These are phyloP conservation scores for Myrmophylax atrothorax DNA, from an alignment of 2,113 vertebrate genomes.

Conservation along the genomic window DNA sequence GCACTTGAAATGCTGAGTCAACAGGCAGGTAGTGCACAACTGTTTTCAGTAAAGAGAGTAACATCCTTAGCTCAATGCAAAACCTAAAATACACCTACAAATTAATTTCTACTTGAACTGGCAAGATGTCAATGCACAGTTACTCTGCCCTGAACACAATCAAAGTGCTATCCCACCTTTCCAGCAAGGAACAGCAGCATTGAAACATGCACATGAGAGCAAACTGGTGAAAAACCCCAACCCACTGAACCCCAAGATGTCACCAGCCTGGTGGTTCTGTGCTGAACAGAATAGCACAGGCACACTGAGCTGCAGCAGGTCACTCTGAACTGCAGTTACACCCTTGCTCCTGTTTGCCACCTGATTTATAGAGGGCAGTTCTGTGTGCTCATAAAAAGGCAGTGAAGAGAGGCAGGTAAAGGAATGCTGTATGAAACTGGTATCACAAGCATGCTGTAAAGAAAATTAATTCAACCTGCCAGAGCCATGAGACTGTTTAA, in stretches of 20 bases:
- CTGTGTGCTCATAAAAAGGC: background rate
- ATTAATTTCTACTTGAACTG: background rate
- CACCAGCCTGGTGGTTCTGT: background rate
- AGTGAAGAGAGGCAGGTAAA: background rate
- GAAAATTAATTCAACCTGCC: background rate
- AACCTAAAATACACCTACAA: background rate
- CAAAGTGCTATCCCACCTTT: background rate
- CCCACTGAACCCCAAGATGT: background rate
- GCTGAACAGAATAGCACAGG: background rate
- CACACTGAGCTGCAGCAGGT: background rate
- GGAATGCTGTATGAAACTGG: background rate
- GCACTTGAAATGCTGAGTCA: background rate
- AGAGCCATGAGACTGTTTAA: background rate
- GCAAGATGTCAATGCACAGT: background rate
- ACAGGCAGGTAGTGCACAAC: background rate
- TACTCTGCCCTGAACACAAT: background rate
- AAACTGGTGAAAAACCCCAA: background rate
- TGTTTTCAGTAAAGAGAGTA: background rate
- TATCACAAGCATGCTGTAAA: background rate
- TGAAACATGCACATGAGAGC: background rate
- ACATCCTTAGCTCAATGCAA: background rate
- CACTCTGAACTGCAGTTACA: background rate
- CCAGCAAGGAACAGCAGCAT: background rate
- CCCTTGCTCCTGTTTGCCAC: background rate
- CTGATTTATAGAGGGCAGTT: background rate